Evolutionary conservation across 2,797 vertebrate genomes (phyloP).

Genomic region (Gephyroberyx darwinii): DNA sequence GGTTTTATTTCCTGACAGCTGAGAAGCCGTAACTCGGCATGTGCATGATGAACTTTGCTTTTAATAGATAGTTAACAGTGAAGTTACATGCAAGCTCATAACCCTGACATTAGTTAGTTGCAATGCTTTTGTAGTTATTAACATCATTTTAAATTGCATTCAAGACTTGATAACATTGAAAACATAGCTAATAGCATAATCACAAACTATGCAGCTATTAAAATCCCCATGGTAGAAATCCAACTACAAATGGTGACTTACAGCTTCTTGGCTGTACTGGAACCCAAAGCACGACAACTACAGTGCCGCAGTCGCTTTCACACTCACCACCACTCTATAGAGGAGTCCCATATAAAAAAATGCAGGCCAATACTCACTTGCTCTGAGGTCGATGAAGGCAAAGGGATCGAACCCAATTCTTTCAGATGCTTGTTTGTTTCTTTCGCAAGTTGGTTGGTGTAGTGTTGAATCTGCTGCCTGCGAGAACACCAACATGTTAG

Average conservation of each 20-base stretch:
- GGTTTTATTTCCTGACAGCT: background rate
- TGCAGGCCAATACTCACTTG: conserved; percentile 80
- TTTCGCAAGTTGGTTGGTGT: conserved; percentile 93
- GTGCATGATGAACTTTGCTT: too few relatives aligned
- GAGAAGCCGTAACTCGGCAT: background rate
- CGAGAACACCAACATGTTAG: conserved; percentile 24
- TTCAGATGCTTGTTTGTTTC: conserved; percentile 95
- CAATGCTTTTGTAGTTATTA: too few relatives aligned
- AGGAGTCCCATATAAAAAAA: background rate
- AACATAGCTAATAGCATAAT: too few relatives aligned
- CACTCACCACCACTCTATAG: background rate
- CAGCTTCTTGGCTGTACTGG: too few relatives aligned
- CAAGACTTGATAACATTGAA: too few relatives aligned
- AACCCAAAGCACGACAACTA: background rate
- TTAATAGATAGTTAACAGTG: too few relatives aligned
- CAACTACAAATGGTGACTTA: too few relatives aligned
- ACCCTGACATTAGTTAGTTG: too few relatives aligned
- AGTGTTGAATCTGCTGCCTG: conserved; percentile 94
- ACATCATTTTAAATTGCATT: too few relatives aligned
- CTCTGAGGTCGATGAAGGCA: conserved; percentile 87
- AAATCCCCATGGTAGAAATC: too few relatives aligned
- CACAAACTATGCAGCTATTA: too few relatives aligned
- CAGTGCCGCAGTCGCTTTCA: background rate
- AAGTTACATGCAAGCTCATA: too few relatives aligned
- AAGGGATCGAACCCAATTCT: conserved; percentile 87